Evolutionary conservation across 2,888 invertebrate species (phyloP).

Genomic region (Luperina testacea): DNA sequence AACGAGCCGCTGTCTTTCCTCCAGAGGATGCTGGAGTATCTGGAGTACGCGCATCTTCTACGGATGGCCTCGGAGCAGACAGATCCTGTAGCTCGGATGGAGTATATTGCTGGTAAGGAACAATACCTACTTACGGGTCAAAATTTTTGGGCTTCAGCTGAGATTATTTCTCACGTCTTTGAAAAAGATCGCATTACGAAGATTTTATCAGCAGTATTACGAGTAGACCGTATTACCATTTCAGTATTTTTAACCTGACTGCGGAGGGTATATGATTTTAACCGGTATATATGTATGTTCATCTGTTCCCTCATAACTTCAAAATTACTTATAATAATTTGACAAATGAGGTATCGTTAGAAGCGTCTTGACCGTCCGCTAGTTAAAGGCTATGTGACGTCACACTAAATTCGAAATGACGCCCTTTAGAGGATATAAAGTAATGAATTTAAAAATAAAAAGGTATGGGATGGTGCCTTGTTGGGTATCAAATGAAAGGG

Average conservation of each 20-base stretch:
- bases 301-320: too few relatives aligned
- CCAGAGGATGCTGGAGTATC: slow-evolving; percentile 97
- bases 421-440: too few relatives aligned
- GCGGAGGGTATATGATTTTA: too few relatives aligned
- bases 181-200: background rate
- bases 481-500: too few relatives aligned
- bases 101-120: slow-evolving; percentile 91
- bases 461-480: too few relatives aligned
- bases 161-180: background rate
- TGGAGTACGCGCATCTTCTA: slow-evolving; percentile 95
- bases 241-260: background rate
- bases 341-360: too few relatives aligned
- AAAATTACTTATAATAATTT: too few relatives aligned
- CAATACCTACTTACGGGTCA: background rate
- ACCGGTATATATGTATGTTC: too few relatives aligned
- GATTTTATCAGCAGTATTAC: background rate
- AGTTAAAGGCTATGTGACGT: too few relatives aligned
- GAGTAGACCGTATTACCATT: background rate
- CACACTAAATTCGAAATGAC: too few relatives aligned
- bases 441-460: too few relatives aligned
- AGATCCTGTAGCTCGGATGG: slow-evolving; percentile 95
- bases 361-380: too few relatives aligned
- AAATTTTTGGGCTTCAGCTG: background rate
- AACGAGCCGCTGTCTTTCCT: slow-evolving; percentile 99
- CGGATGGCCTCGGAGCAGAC: slow-evolving; percentile 94